Conservation (phyloP, 2,113 vertebrate genomes). For the Brachionichthys hirsutus region DNA sequence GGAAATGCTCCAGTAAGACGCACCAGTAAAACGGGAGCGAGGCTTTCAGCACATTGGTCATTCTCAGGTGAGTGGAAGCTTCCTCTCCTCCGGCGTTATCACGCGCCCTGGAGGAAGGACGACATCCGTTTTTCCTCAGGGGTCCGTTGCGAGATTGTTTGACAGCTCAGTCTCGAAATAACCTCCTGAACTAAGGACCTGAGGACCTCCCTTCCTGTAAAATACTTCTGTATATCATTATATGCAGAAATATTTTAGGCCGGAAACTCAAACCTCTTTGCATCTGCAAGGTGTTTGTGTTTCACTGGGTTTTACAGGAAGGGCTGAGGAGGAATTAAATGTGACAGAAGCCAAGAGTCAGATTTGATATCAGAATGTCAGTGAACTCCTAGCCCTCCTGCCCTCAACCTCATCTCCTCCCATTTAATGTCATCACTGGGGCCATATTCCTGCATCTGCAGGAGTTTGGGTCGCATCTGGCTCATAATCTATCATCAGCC, state of each 20-base stretch:
- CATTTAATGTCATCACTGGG: constrained; percentile 42
- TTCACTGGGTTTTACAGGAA: background rate
- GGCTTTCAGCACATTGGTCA: constrained; percentile 30
- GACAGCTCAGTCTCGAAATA: background rate
- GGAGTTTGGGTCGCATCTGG: constrained; percentile 48
- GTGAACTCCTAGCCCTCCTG: constrained; percentile 13
- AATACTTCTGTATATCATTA: no score
- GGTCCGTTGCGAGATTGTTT: constrained; percentile 17
- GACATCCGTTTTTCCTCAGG: constrained; percentile 3
- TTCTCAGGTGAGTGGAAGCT: constrained; percentile 15
- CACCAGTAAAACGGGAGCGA: constrained; percentile 3
- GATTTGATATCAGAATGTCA: constrained; percentile 48
- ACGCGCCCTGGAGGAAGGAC: background rate
- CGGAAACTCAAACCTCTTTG: background rate
- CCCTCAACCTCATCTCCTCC: constrained; percentile 36
- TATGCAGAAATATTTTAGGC: background rate
- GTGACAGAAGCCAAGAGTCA: constrained; percentile 37
- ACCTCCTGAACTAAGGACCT: no score
- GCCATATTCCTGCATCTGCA: constrained; percentile 33
- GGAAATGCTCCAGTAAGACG: constrained; percentile 20
- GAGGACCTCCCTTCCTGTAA: no score
- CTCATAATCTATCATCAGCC: constrained; percentile 60
- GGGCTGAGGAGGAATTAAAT: constrained; percentile 28
- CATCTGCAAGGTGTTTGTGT: background rate
- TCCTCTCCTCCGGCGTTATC: constrained; percentile 1